Evolutionary conservation across 2,797 vertebrate genomes (phyloP), one percentile per base, ranked within the genome.

Genomic region (Microchirus variegatus): DNA sequence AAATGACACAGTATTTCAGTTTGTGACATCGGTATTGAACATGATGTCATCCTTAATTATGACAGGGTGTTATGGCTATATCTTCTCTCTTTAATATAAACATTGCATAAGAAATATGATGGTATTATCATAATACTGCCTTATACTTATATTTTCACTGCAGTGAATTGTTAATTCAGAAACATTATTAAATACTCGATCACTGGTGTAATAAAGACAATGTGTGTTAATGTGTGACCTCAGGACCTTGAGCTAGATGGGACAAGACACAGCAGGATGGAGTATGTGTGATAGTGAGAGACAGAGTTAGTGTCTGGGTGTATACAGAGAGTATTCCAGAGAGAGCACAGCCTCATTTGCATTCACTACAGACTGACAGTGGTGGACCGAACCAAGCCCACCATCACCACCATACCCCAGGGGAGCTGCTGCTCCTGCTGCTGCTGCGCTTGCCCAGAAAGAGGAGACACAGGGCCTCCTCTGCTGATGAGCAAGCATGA

Each of bases 191-290:
- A 22, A 22, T 22, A 22, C 1, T 3, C 22, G 22, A 22, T 22
- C 22, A 22, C 3, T 22, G 22, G 22, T 22, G 22, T 22, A 22
- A 22, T 6, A 12, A 38, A 38, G 41, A 12, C 41, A 42, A 1
- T 15, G n/a, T 35, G 64, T 42, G 68, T 53, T 78, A 75, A 70
- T 66, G 62, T 62, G 50, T 53, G 44, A 65, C 66, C 47, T 13
- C 43, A 70, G 71, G 78, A 87, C 81, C 81, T 85, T 86, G 80
- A 81, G 65, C 75, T 52, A 65, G 76, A 84, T 63, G 52, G 78
- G 74, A 75, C 10, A 17, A 49, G 59, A 60, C 70, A 70, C 57
- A 54, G 59, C 14, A 47, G 59, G 64, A 48, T 64, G 67, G 53
- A 65, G 58, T 59, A 59, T 51, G 69, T 18, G 71, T 59, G 77